phyloP scores from a whole-genome alignment of 2,113 vertebrate genomes.

The Synchiropus splendidus region DNA sequence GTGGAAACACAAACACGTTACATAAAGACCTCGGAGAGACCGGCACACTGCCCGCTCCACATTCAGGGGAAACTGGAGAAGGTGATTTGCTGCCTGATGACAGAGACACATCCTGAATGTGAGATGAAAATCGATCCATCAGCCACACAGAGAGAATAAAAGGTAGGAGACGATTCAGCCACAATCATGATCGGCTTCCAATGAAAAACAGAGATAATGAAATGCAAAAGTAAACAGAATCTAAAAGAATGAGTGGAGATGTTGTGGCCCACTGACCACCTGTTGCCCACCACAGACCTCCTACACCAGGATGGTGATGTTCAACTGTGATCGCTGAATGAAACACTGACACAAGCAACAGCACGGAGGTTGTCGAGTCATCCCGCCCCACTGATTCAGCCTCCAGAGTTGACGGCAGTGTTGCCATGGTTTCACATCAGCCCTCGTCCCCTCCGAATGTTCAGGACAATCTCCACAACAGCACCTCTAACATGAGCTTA shows the following conservation, averaged over 20 bases:
- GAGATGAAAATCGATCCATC: neutral
- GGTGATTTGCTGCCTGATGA: neutral
- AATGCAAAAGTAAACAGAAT: too few relatives aligned
- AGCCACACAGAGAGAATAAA: too few relatives aligned
- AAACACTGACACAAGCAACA: conserved; percentile 14
- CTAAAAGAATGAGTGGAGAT: too few relatives aligned
- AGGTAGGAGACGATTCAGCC: too few relatives aligned
- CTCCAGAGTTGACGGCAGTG: conserved; percentile 28
- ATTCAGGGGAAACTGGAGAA: neutral
- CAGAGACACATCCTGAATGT: neutral
- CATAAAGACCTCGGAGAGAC: too few relatives aligned
- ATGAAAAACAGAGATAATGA: too few relatives aligned
- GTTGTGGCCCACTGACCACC: too few relatives aligned
- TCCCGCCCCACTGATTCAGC: conserved; percentile 38
- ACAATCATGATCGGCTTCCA: too few relatives aligned
- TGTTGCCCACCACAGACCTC: too few relatives aligned
- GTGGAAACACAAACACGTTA: conserved; percentile 6
- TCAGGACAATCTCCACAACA: conserved; percentile 24
- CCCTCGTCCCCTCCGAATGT: conserved; percentile 25
- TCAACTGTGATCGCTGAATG: neutral
- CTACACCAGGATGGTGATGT: too few relatives aligned
- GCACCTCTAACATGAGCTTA: too few relatives aligned
- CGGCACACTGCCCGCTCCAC: neutral
- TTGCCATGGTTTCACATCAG: conserved; percentile 55
- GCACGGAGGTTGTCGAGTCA: conserved; percentile 24